Base-by-base conservation (phyloP, 2,113 vertebrate genomes). In the Bufo gargarizans region DNA sequence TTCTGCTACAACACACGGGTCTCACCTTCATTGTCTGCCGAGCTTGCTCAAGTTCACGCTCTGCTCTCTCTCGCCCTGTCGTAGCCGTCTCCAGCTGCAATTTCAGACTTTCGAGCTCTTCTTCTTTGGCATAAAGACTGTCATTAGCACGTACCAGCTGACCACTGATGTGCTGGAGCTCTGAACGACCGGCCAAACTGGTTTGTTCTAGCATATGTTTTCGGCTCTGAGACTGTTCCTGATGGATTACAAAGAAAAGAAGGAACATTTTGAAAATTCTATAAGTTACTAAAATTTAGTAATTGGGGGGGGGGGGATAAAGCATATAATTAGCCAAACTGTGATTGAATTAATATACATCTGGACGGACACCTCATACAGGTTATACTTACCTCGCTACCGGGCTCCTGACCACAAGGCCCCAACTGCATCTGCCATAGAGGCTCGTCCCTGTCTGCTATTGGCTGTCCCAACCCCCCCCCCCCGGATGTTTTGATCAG, bases 61-160 rank as follows among this genome's bases (percentile, higher is more conserved):
- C 93, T 11, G 95, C 93, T 71, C 92, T 94, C 16, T 82, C 91
- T 84, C 94, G 93, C 58, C 94, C 94, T 47, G 94, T 90, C 61
- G 93, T 90, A 63, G 95, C 89, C 5, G 88, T 92, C 0, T 92
- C 93, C 90, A 95, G 91, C n/a, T 89, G 94, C 55, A 94, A 92
- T 74, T 93, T 94, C 69, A 98, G 95, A 12, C 94, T 93, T 85
- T 98, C 95, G 91, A 97, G 92, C 86, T 97, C 96, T 76, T 97
- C 79, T 91, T 98, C 95, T 4, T 96, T 96, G 84, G 94, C 92
- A 91, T 95, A 95, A 89, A 97, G 91, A 9, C 93, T 93, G 89
- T 94, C 94, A 67, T 94, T 96, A 79, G 96, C 94, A 82, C 93
- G 95, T 90, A 96, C 94, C 90, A 99, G 93, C 89, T 96, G 95